Evolutionary conservation across 2,113 vertebrate genomes (phyloP).

Genomic region (Oryctolagus cuniculus): DNA sequence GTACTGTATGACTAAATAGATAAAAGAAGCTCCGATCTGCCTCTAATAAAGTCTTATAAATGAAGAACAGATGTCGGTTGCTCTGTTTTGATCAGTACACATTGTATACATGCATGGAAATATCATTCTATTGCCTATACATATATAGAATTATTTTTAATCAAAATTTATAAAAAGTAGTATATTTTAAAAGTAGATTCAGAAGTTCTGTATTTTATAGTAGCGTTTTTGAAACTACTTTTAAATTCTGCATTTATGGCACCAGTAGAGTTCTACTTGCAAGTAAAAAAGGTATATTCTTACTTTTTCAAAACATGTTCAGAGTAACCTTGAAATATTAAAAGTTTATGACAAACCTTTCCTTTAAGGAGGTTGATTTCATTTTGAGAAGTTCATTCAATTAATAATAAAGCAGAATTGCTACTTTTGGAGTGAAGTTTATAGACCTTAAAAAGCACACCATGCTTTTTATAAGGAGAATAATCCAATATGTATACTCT

Average conservation of each 20-base stretch:
- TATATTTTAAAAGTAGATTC: not conserved
- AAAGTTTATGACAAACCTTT: conserved; percentile 2
- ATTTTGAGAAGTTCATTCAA: not conserved
- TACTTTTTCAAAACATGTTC: conserved; percentile 13
- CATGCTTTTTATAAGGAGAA: conserved; percentile 7
- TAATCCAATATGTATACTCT: not conserved
- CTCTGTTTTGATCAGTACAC: no score
- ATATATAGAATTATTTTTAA: no score
- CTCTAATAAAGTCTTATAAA: no score
- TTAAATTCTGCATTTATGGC: not conserved
- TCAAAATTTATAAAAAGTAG: not conserved
- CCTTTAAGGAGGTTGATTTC: not conserved
- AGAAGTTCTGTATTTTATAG: not conserved
- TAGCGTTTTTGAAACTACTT: not conserved
- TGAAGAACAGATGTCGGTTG: no score
- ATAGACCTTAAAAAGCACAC: conserved; percentile 17
- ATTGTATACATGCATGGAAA: no score
- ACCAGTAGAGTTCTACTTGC: not conserved
- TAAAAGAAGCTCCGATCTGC: no score
- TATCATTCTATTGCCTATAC: no score
- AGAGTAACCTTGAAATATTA: conserved; percentile 55
- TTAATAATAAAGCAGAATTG: conserved; percentile 39
- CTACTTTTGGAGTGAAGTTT: not conserved
- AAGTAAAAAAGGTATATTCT: not conserved
- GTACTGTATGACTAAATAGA: no score